Evolutionary conservation across 2,113 vertebrate species (phyloP), one percentile per base, ranked within the genome.

Genomic region (Uropsilus gracilis): DNA sequence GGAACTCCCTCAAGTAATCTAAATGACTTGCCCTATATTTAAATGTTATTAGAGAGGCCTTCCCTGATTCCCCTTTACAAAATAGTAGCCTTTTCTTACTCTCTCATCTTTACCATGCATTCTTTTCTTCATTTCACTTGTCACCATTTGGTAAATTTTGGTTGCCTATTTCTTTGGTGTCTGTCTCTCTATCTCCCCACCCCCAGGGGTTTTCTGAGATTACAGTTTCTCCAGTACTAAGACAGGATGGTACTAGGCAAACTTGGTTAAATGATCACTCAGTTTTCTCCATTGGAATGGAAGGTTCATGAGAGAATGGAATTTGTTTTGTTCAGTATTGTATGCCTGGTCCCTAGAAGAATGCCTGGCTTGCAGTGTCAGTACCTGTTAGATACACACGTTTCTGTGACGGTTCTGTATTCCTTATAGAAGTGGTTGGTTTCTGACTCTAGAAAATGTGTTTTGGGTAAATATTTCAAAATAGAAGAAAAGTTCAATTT

Each of bases 401-500:
- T 53, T 89, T 88, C 13, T 17, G 57, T 90, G 76, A 86, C 81
- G n/a, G 28, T 59, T 75, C 28, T 71, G 0, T 46, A n/a, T 75
- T 90, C 44, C 39, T 73, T 48, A 64, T 77, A 9, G 20, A 26
- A 57, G 20, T 94, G 92, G 16, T 22, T 90, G 22, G 16, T 69
- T 95, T 95, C 26, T 9, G 61, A 92, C 50, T 68, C 64, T 82
- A 89, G 69, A 71, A 95, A 94, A 71, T 71, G 46, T 6, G 5
- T 61, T 75, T 90, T 75, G 61, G 55, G 32, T 88, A 66, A 83
- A 81, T 71, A 83, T 73, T 94, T 81, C 42, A 85, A 90, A 90
- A 77, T 59, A 69, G 42, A 28, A 82, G 73, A 68, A 80, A 76
- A 77, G n/a, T 37, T 81, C 13, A 24, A 39, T 81, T 88, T 97